Conservation (phyloP, 64 coral and sea anemone species). For the Porites lutea region DNA sequence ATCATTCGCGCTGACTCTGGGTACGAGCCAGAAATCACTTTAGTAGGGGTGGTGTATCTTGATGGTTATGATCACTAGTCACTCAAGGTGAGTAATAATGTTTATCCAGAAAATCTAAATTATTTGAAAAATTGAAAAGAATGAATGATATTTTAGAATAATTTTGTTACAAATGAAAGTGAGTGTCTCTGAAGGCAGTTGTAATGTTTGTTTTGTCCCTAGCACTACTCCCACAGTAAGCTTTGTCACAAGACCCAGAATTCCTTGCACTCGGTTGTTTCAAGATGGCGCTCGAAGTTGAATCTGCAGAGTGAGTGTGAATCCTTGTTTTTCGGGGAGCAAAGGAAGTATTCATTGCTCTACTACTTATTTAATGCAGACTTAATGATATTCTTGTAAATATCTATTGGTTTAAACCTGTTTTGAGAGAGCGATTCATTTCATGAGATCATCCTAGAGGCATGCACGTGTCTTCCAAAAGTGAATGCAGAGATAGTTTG, state of each 20-base stretch:
- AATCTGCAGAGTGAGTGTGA: constrained; percentile 95
- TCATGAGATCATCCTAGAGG: no score
- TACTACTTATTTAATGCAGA: background rate
- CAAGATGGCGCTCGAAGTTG: constrained; percentile 99
- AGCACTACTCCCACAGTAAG: background rate
- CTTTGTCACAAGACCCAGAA: constrained; percentile 26
- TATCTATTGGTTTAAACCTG: background rate
- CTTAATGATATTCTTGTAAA: background rate
- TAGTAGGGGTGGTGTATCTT: constrained; percentile 5
- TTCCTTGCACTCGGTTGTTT: constrained; percentile 42
- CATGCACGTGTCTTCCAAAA: background rate
- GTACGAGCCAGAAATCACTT: background rate
- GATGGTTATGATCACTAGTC: no score
- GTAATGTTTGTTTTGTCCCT: background rate
- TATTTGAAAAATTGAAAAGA: no score
- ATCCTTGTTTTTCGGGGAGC: background rate
- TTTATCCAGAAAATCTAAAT: no score
- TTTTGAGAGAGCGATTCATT: background rate
- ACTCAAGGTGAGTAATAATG: no score
- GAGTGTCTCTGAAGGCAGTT: background rate
- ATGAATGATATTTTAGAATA: no score
- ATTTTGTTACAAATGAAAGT: no score
- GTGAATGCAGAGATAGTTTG: no score
- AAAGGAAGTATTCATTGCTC: background rate
- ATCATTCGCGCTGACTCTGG: background rate